These are phyloP conservation scores for Heliothis peltigera DNA, from an alignment of 2,888 invertebrate species.

Conservation along the genomic window DNA sequence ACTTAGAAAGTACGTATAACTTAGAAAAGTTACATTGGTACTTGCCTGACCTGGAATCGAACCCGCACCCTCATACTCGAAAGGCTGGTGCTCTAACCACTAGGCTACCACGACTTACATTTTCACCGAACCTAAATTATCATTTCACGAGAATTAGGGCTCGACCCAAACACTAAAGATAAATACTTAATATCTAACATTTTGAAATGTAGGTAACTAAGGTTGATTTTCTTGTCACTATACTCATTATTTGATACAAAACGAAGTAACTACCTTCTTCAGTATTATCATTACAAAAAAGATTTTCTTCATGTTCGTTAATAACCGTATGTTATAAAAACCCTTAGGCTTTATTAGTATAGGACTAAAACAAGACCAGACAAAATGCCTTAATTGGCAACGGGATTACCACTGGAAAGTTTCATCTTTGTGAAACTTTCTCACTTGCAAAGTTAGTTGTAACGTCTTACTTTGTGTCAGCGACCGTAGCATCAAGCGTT, in stretches of 20 bases:
- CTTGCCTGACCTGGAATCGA: no score
- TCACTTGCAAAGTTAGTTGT: slow-evolving; percentile 21
- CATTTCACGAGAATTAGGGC: no score
- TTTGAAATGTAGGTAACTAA: not conserved
- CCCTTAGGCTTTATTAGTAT: no score
- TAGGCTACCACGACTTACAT: no score
- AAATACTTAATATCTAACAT: no score
- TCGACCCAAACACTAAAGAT: no score
- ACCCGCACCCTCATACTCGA: no score
- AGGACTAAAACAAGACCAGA: not conserved
- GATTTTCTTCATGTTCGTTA: not conserved
- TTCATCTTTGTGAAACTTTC: slow-evolving; percentile 20
- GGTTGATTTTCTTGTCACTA: not conserved
- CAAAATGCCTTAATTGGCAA: not conserved
- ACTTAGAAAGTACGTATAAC: no score
- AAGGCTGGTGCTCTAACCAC: no score
- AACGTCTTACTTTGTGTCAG: slow-evolving; percentile 23
- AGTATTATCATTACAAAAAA: not conserved
- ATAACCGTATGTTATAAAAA: not conserved
- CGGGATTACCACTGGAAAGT: slow-evolving; percentile 20
- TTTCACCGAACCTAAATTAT: no score
- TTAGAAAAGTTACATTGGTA: no score
- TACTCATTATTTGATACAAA: not conserved
- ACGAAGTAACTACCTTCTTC: not conserved
- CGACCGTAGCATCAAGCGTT: slow-evolving; percentile 8